Evolutionary conservation across 2,797 vertebrate genomes (phyloP).

Genomic region (Ibycter americanus): DNA sequence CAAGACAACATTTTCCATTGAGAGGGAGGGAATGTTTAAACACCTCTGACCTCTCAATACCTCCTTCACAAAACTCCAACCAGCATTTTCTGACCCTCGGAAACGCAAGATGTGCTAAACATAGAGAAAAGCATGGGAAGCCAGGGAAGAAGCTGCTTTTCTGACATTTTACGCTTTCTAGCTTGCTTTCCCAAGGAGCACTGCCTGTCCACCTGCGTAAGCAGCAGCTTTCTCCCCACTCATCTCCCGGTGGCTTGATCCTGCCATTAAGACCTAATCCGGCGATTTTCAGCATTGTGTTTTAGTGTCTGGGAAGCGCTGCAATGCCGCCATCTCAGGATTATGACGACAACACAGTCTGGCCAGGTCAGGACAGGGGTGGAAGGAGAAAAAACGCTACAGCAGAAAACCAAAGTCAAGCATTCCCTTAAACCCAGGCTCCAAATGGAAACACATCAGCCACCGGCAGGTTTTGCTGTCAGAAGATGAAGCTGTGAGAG

Average conservation of each 20-base stretch:
- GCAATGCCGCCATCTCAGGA: neutral
- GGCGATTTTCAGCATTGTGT: neutral
- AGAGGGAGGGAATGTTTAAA: neutral
- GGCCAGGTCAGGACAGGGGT: neutral
- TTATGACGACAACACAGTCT: neutral
- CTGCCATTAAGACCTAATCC: constrained; percentile 62
- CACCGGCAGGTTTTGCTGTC: rapidly evolving
- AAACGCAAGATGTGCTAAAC: neutral
- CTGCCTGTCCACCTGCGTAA: neutral
- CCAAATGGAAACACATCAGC: neutral
- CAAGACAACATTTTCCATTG: neutral
- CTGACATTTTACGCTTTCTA: neutral
- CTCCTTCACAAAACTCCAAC: neutral
- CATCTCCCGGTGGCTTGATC: neutral
- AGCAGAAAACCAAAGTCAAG: neutral
- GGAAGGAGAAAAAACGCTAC: neutral
- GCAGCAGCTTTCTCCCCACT: neutral
- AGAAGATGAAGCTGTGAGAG: neutral
- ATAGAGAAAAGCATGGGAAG: neutral
- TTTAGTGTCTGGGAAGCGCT: neutral
- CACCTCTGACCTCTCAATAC: neutral
- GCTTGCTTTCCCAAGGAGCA: neutral
- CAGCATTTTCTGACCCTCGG: neutral
- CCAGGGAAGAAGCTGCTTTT: neutral
- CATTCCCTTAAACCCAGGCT: neutral